Conservation (phyloP, 2,888 invertebrate genomes). For the Xestia xanthographa region DNA sequence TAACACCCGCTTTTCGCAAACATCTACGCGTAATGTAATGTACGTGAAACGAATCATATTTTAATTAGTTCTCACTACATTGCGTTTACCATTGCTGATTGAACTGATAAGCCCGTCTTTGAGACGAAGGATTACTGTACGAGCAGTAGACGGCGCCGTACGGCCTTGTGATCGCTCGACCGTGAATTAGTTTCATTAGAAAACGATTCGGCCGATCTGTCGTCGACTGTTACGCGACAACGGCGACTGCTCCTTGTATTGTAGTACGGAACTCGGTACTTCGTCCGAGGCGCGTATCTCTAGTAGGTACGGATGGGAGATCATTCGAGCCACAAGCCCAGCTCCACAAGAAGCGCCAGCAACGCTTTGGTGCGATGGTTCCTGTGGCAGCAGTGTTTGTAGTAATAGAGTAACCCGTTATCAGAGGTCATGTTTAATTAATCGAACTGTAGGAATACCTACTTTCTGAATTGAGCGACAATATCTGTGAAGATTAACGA, state of each 20-base stretch:
- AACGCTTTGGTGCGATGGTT: not conserved
- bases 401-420: not conserved
- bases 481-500: no score
- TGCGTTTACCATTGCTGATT: slow-evolving; percentile 10
- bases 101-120: slow-evolving; percentile 25
- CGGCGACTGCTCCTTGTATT: not conserved
- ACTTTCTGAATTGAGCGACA: not conserved
- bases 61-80: slow-evolving; percentile 19
- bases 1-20: slow-evolving; percentile 12
- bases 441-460: not conserved
- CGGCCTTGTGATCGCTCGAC: slow-evolving; percentile 19
- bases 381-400: not conserved
- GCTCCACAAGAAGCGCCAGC: not conserved
- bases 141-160: not conserved
- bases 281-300: not conserved
- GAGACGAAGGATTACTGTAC: slow-evolving; percentile 7
- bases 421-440: not conserved
- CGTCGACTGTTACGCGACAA: slow-evolving; percentile 1
- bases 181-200: slow-evolving; percentile 27
- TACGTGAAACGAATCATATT: slow-evolving; percentile 34
- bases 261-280: not conserved
- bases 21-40: not conserved
- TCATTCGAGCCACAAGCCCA: not conserved
- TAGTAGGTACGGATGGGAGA: not conserved
- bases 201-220: slow-evolving; percentile 10